phyloP scores from a whole-genome alignment of 92 coral and sea anemone species.

The Desmophyllum pertusum region DNA sequence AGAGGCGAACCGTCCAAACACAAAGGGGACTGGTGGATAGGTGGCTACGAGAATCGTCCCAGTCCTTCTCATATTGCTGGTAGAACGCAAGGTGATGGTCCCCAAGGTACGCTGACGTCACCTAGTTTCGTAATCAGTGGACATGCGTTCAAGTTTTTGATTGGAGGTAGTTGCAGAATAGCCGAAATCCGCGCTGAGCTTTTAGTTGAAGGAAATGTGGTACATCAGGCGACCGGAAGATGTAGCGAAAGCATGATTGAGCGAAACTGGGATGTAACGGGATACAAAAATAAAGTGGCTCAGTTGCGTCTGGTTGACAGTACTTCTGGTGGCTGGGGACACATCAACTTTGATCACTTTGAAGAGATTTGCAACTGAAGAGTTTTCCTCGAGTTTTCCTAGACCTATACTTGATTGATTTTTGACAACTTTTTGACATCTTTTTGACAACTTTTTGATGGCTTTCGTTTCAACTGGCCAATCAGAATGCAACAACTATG shows the following conservation, averaged over 20 bases:
- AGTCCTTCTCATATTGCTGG: constrained; percentile 47
- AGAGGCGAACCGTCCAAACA: not conserved
- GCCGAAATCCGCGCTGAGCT: constrained; percentile 26
- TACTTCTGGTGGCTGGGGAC: constrained; percentile 39
- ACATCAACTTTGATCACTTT: constrained; percentile 60
- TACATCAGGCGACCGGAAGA: constrained; percentile 5
- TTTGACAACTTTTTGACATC: too few species aligned
- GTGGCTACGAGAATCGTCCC: constrained; percentile 46
- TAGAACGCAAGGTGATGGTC: constrained; percentile 10
- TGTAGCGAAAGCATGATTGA: constrained; percentile 20
- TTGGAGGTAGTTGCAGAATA: constrained; percentile 45
- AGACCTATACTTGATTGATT: too few species aligned
- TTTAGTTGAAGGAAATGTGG: constrained; percentile 32
- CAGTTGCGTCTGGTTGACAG: constrained; percentile 44
- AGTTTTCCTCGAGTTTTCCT: too few species aligned
- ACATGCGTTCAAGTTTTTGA: constrained; percentile 26
- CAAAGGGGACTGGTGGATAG: constrained; percentile 59
- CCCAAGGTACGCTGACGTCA: constrained; percentile 57
- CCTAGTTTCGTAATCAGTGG: constrained; percentile 33
- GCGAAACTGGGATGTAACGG: constrained; percentile 38
- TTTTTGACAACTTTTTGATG: too few species aligned
- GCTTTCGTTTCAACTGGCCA: too few species aligned
- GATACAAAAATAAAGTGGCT: constrained; percentile 28
- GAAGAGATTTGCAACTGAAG: constrained; percentile 1
- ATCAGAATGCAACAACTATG: too few species aligned